Conservation (phyloP, 2,888 invertebrate genomes). For the Leucophora obtusa region DNA sequence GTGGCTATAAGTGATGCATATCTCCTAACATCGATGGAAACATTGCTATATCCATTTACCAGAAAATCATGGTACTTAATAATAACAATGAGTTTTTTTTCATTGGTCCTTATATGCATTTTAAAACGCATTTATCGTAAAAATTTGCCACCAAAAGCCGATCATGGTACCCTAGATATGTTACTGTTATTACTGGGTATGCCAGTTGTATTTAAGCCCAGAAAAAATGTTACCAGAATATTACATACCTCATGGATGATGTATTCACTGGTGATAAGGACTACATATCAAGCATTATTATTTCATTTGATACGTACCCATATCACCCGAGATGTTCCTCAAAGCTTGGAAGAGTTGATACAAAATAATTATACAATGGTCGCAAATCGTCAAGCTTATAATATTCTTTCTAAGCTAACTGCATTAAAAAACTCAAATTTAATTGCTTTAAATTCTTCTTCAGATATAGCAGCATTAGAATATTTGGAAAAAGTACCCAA, state of each 20-base stretch:
- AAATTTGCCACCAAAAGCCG: neutral
- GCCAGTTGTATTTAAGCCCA: constrained; percentile 34
- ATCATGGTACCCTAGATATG: constrained; percentile 5
- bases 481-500: constrained; percentile 19
- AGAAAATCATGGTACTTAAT: constrained; percentile 60
- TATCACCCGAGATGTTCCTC: constrained; percentile 43
- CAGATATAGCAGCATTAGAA: constrained; percentile 10
- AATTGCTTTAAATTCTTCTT: constrained; percentile 31
- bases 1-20: constrained; percentile 41
- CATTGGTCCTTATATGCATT: neutral
- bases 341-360: constrained; percentile 35
- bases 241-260: constrained; percentile 60
- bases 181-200: constrained; percentile 31
- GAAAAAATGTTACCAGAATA: constrained; percentile 40
- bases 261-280: constrained; percentile 56
- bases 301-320: constrained; percentile 58
- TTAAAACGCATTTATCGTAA: neutral
- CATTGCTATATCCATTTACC: constrained; percentile 65
- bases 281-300: constrained; percentile 63
- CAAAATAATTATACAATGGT: constrained; percentile 42
- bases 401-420: neutral
- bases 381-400: neutral
- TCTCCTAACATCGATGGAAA: constrained; percentile 64
- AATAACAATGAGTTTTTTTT: neutral
- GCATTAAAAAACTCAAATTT: constrained; percentile 8